Percentiles rank a stretch among this genome's conserved stretches.
Evolutionary conservation across 2,888 invertebrate genomes (phyloP).

Genomic region (Diploptera punctata): DNA sequence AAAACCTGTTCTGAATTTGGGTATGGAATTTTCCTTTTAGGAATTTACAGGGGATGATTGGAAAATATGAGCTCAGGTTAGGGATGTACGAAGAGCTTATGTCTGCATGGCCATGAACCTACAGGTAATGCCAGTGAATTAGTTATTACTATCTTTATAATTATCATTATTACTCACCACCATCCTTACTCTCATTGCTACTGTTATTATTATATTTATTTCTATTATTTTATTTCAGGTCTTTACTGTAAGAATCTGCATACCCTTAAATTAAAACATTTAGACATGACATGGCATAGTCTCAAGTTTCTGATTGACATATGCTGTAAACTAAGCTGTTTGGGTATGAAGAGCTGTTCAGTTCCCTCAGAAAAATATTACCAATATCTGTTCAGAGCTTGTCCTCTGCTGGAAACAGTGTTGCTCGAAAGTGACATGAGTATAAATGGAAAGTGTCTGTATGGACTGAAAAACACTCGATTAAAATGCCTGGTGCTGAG

Average conservation of each 20-base stretch:
- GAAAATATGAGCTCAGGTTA: too few relatives aligned
- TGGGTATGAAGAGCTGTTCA: constrained; percentile 60
- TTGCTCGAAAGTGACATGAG: constrained; percentile 45
- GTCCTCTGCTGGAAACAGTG: constrained; percentile 49
- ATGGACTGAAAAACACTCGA: constrained; percentile 48
- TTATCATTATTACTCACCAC: too few relatives aligned
- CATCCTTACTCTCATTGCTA: constrained; percentile 57
- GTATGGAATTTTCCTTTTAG: too few relatives aligned
- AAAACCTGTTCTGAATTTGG: too few relatives aligned
- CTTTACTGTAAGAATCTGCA: constrained; percentile 60
- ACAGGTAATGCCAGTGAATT: too few relatives aligned
- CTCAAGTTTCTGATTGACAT: constrained; percentile 57
- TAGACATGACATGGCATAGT: constrained; percentile 62
- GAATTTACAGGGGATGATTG: too few relatives aligned
- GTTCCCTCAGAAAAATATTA: constrained; percentile 51
- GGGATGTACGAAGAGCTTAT: too few relatives aligned
- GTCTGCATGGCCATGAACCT: too few relatives aligned
- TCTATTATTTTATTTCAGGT: constrained; percentile 60
- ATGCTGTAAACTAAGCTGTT: constrained; percentile 58
- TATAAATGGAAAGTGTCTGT: constrained; percentile 50
- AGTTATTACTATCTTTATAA: too few relatives aligned
- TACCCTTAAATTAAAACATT: constrained; percentile 58
- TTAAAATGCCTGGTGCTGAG: constrained; percentile 49
- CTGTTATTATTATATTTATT: constrained; percentile 62
- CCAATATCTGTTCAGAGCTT: constrained; percentile 48